A percentile compares a stretch with the other conserved stretches of the same genome.
These are phyloP conservation scores for Vultur gryphus DNA, from an alignment of 2,797 vertebrate species.

Conservation along the genomic window DNA sequence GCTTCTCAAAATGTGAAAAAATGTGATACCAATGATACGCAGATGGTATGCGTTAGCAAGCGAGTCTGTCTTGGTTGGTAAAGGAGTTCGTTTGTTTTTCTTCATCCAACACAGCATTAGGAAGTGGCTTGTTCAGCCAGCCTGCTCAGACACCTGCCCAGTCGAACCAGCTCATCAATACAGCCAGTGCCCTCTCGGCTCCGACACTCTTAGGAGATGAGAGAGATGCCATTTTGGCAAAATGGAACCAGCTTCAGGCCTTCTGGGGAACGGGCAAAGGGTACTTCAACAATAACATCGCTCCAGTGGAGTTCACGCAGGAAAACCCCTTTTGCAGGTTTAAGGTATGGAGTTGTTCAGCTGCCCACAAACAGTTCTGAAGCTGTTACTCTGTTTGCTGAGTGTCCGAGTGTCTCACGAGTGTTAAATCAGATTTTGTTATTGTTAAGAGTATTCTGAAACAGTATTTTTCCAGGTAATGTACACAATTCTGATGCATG, in stretches of 20 bases:
- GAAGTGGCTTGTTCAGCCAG: slow-evolving; percentile 86
- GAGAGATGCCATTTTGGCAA: slow-evolving; percentile 93
- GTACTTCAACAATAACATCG: slow-evolving; percentile 89
- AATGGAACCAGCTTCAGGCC: slow-evolving; percentile 98
- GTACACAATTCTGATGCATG: not conserved
- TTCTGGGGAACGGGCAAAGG: slow-evolving; percentile 98
- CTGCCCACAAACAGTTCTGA: not conserved
- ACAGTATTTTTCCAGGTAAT: not conserved
- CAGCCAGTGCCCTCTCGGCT: slow-evolving; percentile 92
- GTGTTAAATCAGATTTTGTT: not conserved
- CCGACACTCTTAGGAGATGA: slow-evolving; percentile 93
- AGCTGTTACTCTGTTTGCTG: not conserved
- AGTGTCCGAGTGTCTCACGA: not conserved
- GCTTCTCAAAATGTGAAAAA: not conserved
- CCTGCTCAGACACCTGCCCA: slow-evolving; percentile 82
- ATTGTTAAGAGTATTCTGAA: not conserved
- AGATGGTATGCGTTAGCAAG: not conserved
- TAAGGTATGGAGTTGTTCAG: slow-evolving; percentile 79
- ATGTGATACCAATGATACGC: accelerated
- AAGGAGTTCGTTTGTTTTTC: not conserved
- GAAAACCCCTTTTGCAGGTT: slow-evolving; percentile 98
- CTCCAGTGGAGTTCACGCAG: slow-evolving; percentile 91
- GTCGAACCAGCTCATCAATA: slow-evolving; percentile 91
- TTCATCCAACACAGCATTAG: slow-evolving; percentile 59
- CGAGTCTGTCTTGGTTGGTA: not conserved